A percentile compares a stretch with the other conserved stretches of the same genome.
These are phyloP conservation scores for Leptinotarsa haldemani DNA, from an alignment of 2,888 invertebrate genomes.

Conservation along the genomic window DNA sequence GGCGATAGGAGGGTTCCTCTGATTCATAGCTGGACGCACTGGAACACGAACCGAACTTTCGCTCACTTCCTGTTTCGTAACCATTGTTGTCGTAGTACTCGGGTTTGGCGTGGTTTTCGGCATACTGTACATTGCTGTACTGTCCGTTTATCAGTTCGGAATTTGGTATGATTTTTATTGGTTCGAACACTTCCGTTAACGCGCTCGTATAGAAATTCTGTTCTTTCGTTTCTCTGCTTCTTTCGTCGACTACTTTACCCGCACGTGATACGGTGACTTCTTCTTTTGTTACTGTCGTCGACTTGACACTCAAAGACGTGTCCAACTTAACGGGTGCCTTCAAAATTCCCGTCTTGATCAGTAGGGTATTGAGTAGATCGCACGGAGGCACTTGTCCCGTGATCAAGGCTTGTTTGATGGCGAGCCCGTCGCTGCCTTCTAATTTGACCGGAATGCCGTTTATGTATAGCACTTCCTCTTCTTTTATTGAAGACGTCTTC, in stretches of 20 bases:
- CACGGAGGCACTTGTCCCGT: slow-evolving; percentile 79
- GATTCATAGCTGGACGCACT: slow-evolving; percentile 65
- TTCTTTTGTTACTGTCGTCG: slow-evolving; percentile 77
- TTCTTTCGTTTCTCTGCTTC: slow-evolving; percentile 77
- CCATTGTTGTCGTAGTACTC: slow-evolving; percentile 60
- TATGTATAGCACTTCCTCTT: slow-evolving; percentile 78
- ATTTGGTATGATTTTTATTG: slow-evolving; percentile 65
- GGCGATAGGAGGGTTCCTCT: slow-evolving; percentile 52
- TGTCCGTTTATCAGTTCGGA: slow-evolving; percentile 60
- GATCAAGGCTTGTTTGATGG: slow-evolving; percentile 76
- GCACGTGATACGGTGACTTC: slow-evolving; percentile 77
- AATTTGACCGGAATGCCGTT: slow-evolving; percentile 77
- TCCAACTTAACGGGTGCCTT: slow-evolving; percentile 78
- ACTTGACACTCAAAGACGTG: slow-evolving; percentile 78
- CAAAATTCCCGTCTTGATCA: slow-evolving; percentile 74
- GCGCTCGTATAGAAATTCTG: slow-evolving; percentile 77
- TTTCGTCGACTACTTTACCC: slow-evolving; percentile 77
- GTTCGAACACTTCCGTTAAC: slow-evolving; percentile 77
- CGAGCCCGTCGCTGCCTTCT: slow-evolving; percentile 76
- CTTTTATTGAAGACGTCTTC: slow-evolving; percentile 77
- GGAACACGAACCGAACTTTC: slow-evolving; percentile 63
- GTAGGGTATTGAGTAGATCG: slow-evolving; percentile 76
- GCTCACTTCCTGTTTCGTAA: slow-evolving; percentile 61
- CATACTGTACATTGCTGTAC: slow-evolving; percentile 50
- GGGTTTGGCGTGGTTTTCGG: slow-evolving; percentile 48